Evolutionary conservation across 1,140 invertebrate species (phyloP).

Genomic region (Lordiphosa clarofinis): DNA sequence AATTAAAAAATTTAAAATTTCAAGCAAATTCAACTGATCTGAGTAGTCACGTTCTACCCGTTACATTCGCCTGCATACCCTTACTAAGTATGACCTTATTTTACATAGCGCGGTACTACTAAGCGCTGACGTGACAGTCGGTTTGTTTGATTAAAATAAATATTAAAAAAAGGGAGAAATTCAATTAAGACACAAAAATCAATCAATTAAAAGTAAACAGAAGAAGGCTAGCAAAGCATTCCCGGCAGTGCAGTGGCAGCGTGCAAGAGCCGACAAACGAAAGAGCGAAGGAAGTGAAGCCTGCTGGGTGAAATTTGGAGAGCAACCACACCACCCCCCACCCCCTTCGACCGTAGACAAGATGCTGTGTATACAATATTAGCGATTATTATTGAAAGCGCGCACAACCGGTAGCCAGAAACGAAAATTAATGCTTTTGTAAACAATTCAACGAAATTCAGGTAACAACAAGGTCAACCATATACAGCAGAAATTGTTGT

Average conservation of each 20-base stretch:
- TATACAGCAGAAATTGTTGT: constrained; percentile 28
- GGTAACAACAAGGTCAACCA: constrained; percentile 26
- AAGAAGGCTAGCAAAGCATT: not conserved
- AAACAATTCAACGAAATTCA: constrained; percentile 49
- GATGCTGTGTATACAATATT: constrained; percentile 74
- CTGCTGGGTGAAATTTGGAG: constrained; percentile 16
- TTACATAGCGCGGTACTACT: constrained; percentile 23
- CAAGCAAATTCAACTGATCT: too few species aligned
- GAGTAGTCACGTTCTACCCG: not conserved
- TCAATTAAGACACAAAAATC: constrained; percentile 19
- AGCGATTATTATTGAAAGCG: constrained; percentile 46
- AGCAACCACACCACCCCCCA: constrained; percentile 24
- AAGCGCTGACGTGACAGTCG: constrained; percentile 68
- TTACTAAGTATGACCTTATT: constrained; percentile 41
- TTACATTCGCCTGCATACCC: too few species aligned
- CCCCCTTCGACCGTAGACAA: constrained; percentile 19
- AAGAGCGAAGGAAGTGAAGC: constrained; percentile 4
- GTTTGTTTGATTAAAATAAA: constrained; percentile 74
- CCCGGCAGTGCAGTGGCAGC: not conserved
- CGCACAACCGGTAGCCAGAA: constrained; percentile 34
- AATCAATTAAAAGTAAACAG: constrained; percentile 16
- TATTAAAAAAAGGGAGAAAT: constrained; percentile 30
- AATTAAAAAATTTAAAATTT: too few species aligned
- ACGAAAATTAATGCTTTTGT: constrained; percentile 57
- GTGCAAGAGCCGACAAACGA: not conserved